Conservation (phyloP, 2,888 invertebrate genomes). For the Acheta domesticus region DNA sequence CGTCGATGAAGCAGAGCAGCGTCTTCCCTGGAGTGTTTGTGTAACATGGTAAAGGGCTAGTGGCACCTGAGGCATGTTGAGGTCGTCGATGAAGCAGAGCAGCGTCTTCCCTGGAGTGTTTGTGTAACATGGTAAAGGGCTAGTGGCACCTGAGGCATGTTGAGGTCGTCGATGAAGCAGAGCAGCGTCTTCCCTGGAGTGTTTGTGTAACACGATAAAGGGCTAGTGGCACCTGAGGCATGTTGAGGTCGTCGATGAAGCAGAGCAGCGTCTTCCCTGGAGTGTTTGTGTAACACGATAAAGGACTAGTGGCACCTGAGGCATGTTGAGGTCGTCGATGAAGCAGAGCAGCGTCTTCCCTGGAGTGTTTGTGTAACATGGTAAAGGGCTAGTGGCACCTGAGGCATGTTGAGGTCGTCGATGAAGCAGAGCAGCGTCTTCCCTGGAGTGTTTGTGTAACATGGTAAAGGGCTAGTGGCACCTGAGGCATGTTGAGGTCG, state of each 20-base stretch:
- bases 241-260: constrained; percentile 93
- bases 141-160: constrained; percentile 74
- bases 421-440: constrained; percentile 86
- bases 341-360: constrained; percentile 87
- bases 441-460: too few relatives aligned
- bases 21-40: too few relatives aligned
- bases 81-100: constrained; percentile 87
- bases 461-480: too few relatives aligned
- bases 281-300: too few relatives aligned
- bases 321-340: constrained; percentile 95
- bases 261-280: constrained; percentile 85
- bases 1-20: constrained; percentile 86
- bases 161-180: constrained; percentile 91
- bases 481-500: constrained; percentile 92
- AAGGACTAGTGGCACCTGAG: constrained; percentile 60
- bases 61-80: constrained; percentile 84
- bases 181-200: constrained; percentile 87
- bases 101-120: constrained; percentile 90
- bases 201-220: too few relatives aligned
- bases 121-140: too few relatives aligned
- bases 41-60: too few relatives aligned
- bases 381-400: constrained; percentile 55
- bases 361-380: too few relatives aligned
- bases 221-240: constrained; percentile 70
- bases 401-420: constrained; percentile 94